Evolutionary conservation across 2,113 vertebrate species (phyloP), one percentile per base, ranked within the genome.

Genomic region (Neoarius graeffei): DNA sequence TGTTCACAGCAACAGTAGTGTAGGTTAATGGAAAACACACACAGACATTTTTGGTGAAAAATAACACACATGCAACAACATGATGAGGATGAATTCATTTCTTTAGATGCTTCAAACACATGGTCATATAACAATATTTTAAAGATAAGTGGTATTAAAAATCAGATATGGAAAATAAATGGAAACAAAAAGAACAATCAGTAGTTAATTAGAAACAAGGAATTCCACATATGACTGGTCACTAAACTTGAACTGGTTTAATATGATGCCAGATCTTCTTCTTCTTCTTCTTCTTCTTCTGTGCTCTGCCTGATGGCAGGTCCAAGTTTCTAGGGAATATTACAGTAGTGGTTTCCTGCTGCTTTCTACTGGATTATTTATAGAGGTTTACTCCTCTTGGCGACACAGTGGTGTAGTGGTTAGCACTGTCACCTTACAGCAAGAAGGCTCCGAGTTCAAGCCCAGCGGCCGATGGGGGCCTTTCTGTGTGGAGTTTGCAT

Each of bases 41-140:
- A 84, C 64, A 84, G 62, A 35, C 27, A 25, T 11, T 13, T 17
- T 1, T 50, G 13, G 5, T 66, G 30, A 62, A 66, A 48, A 80
- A 86, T 54, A 73, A 62, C 15, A 86, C 60, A 87, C 79, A 86
- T 67, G 76, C 17, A n/a, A 50, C 35, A 81, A 57, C 14, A n/a
- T 59, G 50, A 56, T 67, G 52, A n/a, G 13, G 85, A 86, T 86
- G 50, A 81, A 42, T 67, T 64, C 7, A 54, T 80, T 80, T 66
- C n/a, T 56, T 79, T 20, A 69, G 48, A 52, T 54, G 10, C 13
- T 27, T 27, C 59, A 57, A 42, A 57, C 42, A 69, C 56, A 0
- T 81, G 8, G 1, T 0, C 15, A 35, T 35, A 60, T 60, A 20
- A 9, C 13, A 35, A 60, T 42, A 42, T 4, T 42, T 42, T 42